Base-by-base conservation (phyloP, 92 coral and sea anemone species). In the Plumapathes pennacea region DNA sequence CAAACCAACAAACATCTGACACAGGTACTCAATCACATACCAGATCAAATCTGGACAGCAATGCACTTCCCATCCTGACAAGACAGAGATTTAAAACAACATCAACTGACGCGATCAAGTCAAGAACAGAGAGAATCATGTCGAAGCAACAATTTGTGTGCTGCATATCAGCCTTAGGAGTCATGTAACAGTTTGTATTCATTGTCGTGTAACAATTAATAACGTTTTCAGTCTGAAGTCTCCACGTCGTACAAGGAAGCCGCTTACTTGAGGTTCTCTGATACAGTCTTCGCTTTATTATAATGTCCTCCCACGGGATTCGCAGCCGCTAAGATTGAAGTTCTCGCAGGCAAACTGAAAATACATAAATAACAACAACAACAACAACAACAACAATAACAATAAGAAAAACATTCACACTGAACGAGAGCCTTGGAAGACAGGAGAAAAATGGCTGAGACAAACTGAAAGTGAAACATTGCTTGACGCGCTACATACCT, bases 221-320 rank as follows among this genome's bases (percentile, higher is more conserved):
- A 8, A 8, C n/a, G 8, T 36, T 36, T 36, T 36, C 40, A 36
- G 40, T 8, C 8, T 8, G n/a, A 8, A 8, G 40, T 36, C 9
- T 36, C 17, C 27, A 57, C 43, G 10, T 18, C 39, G 69, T 3
- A 38, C 50, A 32, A 70, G 59, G 26, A 39, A 60, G 38, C 17
- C 19, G 39, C 97, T 76, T 58, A 92, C 98, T 92, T 92, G 56
- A 92, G 82, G 39, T 92, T 92, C 76, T 92, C 98, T 1, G 98
- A 85, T 43, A 92, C 98, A 25, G 98, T 92, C 69, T 84, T 92
- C 23, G 88, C 98, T 31, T 88, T 88, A 77, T 92, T 92, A 54
- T 92, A 92, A 59, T 92, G 98, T 12, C 98, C 98, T 27, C 98
- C 98, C 17, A 80, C 81, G 6, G 96, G 98, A 36, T 92, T 92